phyloP scores from a whole-genome alignment of 2,888 invertebrate species.

The Tetranychus truncatus region DNA sequence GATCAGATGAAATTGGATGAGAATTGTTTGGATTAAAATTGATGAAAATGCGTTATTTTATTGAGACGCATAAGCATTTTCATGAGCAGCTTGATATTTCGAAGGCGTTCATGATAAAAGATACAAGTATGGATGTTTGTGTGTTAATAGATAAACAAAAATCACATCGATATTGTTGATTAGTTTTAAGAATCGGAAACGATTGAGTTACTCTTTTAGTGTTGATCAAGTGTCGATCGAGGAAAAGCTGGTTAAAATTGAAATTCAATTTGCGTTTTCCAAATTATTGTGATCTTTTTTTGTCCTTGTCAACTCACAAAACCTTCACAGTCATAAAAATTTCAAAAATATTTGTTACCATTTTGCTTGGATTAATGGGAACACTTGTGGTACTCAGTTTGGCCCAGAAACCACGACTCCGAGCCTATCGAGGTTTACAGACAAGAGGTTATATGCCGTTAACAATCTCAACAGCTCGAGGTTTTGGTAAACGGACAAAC shows the following conservation, averaged over 20 bases:
- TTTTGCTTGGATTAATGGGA: background rate
- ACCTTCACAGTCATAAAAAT: background rate
- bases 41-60: background rate
- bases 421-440: constrained; percentile 15
- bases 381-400: background rate
- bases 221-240: too few species aligned
- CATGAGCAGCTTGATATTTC: background rate
- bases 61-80: background rate
- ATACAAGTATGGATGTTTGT: background rate
- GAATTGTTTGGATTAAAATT: too few species aligned
- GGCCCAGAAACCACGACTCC: background rate
- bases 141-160: background rate
- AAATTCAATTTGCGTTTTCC: too few species aligned
- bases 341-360: background rate
- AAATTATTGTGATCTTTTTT: too few species aligned
- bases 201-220: too few species aligned
- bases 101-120: background rate
- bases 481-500: constrained; percentile 23
- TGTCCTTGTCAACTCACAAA: too few species aligned
- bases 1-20: too few species aligned
- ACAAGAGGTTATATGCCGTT: constrained; percentile 23
- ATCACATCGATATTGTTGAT: background rate
- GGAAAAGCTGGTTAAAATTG: too few species aligned
- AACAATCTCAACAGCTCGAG: constrained; percentile 24
- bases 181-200: too few species aligned